Conservation (phyloP, 2,113 vertebrate species). For the Lagopus muta region DNA sequence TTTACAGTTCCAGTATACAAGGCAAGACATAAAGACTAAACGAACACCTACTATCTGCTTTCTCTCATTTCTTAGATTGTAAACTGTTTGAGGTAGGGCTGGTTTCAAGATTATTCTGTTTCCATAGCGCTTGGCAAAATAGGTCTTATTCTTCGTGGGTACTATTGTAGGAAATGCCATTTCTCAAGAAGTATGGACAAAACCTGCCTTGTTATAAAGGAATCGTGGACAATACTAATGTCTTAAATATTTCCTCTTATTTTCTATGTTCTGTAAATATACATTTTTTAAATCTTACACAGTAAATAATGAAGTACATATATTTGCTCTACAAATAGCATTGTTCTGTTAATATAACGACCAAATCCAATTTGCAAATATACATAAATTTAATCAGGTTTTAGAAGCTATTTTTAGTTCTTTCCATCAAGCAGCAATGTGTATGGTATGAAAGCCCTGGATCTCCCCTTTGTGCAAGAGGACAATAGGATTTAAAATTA, state of each 20-base stretch:
- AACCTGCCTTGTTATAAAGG: conserved; percentile 47
- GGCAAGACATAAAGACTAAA: conserved; percentile 46
- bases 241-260: conserved; percentile 44
- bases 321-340: conserved; percentile 7
- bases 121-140: conserved; percentile 52
- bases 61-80: conserved; percentile 44
- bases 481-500: conserved; percentile 26
- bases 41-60: conserved; percentile 45
- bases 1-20: conserved; percentile 38
- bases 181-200: conserved; percentile 44
- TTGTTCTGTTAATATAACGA: conserved; percentile 17
- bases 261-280: conserved; percentile 1
- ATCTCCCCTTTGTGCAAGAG: conserved; percentile 5
- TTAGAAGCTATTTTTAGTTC: conserved; percentile 36
- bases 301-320: not conserved
- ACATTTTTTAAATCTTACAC: not conserved
- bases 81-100: conserved; percentile 54
- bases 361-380: conserved; percentile 19
- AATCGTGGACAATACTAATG: conserved; percentile 30
- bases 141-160: conserved; percentile 23
- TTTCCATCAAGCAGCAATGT: not conserved
- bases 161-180: conserved; percentile 17
- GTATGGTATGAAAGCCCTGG: not conserved
- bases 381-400: not conserved
- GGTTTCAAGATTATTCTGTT: conserved; percentile 54